phyloP scores from a whole-genome alignment of 2,113 vertebrate species.

The Microcebus lehilahytsara region DNA sequence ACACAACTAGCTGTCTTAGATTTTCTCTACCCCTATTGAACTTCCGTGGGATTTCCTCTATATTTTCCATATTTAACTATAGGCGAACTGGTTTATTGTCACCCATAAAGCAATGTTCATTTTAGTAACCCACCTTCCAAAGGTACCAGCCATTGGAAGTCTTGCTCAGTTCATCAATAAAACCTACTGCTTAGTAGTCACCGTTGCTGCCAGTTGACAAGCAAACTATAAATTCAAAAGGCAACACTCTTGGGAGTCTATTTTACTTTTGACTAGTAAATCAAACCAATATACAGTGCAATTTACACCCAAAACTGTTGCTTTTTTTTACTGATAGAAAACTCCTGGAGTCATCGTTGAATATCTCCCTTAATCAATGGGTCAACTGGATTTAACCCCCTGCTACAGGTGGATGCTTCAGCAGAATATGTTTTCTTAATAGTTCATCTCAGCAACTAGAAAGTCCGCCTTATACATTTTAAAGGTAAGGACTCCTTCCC shows the following conservation, averaged over 20 bases:
- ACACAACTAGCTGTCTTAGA: conserved; percentile 71
- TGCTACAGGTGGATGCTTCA: not conserved
- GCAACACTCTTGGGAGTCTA: not conserved
- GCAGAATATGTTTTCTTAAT: not conserved
- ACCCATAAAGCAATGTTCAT: conserved; percentile 22
- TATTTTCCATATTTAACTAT: conserved; percentile 36
- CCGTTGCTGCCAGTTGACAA: not conserved
- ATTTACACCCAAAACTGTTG: not conserved
- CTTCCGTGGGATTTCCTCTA: conserved; percentile 56
- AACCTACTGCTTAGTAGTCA: not conserved
- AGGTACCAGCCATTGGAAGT: not conserved
- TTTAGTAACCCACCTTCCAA: not conserved
- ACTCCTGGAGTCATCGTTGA: not conserved
- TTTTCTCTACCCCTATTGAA: conserved; percentile 60
- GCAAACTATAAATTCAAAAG: conserved; percentile 22
- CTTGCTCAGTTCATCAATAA: not conserved
- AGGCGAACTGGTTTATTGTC: conserved; percentile 28
- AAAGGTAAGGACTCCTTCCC: not conserved
- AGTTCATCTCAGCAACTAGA: not conserved
- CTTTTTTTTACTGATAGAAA: not conserved
- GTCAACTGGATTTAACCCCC: not conserved
- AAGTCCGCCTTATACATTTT: not conserved
- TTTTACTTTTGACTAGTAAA: not conserved
- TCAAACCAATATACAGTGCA: not conserved
- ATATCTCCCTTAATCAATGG: not conserved